Base-by-base conservation (phyloP, 2,797 vertebrate species). In the Capromys pilorides region DNA sequence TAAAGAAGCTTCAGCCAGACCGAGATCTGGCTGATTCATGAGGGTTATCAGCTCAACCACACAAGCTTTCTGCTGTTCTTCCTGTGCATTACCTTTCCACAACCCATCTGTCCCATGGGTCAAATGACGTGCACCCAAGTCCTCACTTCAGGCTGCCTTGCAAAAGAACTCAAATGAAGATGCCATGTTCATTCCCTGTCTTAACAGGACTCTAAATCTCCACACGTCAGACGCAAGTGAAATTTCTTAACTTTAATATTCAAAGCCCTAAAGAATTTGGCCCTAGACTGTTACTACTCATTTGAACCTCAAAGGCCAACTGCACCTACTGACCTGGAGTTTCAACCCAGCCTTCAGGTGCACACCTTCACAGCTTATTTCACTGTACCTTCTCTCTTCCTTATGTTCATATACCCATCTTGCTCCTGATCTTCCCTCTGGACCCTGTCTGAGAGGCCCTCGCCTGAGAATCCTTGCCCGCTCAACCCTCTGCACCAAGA, bases 151-250 rank as follows among this genome's bases (percentile, higher is more conserved):
- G 71, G 16, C 5, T 77, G 67, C 71, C 26, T 83, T 90, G 69
- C 71, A 73, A 39, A 85, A 61, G 26, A 78, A 77, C 33, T 26
- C 39, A 93, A 26, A 82, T 49, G 45, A 95, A 85, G 45, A 69
- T 1, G n/a, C 21, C 61, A 13, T 69, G 61, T 12, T 12, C 71
- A 67, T 54, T 91, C 9, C 67, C 8, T 59, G 73, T 41, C 73
- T 90, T 66, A 92, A 85, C n/a, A 36, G 3, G 21, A 12, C 33
- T 89, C 28, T 22, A 78, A 79, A 79, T 71, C 79, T 82, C 36
- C 61, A 10, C 39, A 6, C 64, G 93, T 51, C 85, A 62, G 31
- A 79, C 51, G 59, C 82, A 91, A 61, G 18, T 7, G 7, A 45
- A 86, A 64, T 5, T 49, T 6, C 41, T 86, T 11, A 67, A 5